Evolutionary conservation across 2,888 invertebrate genomes (phyloP).

Genomic region (Scrobipalpa costella): DNA sequence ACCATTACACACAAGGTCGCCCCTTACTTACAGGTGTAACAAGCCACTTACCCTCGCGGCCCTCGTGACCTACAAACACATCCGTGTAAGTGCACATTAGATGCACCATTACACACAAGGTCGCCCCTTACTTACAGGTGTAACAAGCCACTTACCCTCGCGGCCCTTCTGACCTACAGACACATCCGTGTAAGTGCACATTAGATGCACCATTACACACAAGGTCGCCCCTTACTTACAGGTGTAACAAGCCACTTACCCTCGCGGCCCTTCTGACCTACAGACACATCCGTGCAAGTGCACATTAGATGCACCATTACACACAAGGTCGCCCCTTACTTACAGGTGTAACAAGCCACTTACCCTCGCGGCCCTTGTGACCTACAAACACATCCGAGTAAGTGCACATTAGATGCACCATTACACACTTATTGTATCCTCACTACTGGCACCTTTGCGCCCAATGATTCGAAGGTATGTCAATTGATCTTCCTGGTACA

Average conservation of each 20-base stretch:
- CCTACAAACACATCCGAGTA: slow-evolving; percentile 1
- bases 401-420: neutral
- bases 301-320: neutral
- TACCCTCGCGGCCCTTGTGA: neutral
- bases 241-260: neutral
- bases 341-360: neutral
- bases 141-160: neutral
- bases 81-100: too few relatives aligned
- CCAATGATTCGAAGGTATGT: too few relatives aligned
- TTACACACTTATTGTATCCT: neutral
- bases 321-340: too few relatives aligned
- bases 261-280: neutral
- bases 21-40: neutral
- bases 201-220: too few relatives aligned
- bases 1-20: neutral
- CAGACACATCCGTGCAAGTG: neutral
- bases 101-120: too few relatives aligned
- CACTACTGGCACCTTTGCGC: too few relatives aligned
- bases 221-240: too few relatives aligned
- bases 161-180: neutral
- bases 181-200: neutral
- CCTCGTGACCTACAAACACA: too few relatives aligned
- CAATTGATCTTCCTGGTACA: too few relatives aligned
- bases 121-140: too few relatives aligned
- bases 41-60: neutral